Evolutionary conservation across 2,113 vertebrate genomes (phyloP), one percentile per base, ranked within the genome.

Genomic region (Nerophis lumbriciformis): DNA sequence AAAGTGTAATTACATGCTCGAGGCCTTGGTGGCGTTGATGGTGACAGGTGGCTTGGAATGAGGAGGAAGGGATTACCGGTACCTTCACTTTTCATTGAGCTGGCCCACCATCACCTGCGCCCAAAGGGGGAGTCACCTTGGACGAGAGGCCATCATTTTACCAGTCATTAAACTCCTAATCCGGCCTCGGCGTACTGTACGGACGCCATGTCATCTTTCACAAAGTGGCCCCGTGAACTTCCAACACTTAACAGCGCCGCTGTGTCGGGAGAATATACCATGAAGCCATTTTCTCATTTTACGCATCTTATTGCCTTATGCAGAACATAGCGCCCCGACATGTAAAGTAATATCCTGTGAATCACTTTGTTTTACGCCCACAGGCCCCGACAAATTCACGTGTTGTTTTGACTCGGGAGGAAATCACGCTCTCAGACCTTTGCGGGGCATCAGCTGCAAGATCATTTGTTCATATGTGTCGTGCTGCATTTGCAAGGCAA

Each of bases 121-220:
- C 52, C 15, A 16, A 16, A 59, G 68, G 68, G 55, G 76, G 76
- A 90, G 90, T 92, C 88, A 92, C 89, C 90, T 91, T 92, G 88
- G 85, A 85, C 39, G 48, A 82, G 83, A 87, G 68, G 68, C 86
- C 84, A 89, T 84, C 87, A 87, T 88, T 90, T 90, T 88, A 90
- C 87, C 88, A 90, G 80, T 90, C 89, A 90, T 91, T 91, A 90
- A 91, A 90, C 89, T 83, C 83, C 78, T 88, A 89, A 90, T 90
- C 87, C 84, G 71, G 75, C 71, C 68, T 74, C 74, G 59, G 68
- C 62, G 74, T 68, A 13, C 55, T 63, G 74, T 68, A 13, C 55
- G 12, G 15, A 39, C 53, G 15, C 5, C 14, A 55, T n/a, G 14
- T 55, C 53, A 39, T 56, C 53, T 56, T 56, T 56, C 37, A 39